phyloP scores from a whole-genome alignment of 2,797 vertebrate species.

The Catamblyrhynchus diadema region DNA sequence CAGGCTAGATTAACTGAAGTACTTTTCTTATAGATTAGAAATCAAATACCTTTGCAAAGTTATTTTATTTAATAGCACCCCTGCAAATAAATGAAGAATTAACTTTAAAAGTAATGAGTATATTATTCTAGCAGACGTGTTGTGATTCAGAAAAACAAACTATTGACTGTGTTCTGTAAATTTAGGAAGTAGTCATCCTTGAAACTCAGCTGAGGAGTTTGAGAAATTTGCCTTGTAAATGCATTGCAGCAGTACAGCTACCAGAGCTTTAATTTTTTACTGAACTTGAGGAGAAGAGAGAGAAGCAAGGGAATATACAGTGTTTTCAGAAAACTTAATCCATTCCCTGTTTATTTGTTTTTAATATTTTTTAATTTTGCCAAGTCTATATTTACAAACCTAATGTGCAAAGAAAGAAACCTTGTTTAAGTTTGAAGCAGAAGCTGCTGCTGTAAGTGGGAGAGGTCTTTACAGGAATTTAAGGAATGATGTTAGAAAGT shows the following conservation, averaged over 20 bases:
- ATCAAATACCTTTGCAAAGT: not conserved
- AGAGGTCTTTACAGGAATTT: conserved; percentile 77
- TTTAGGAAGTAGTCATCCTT: not conserved
- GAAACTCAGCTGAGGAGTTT: not conserved
- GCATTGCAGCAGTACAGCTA: not conserved
- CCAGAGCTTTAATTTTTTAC: not conserved
- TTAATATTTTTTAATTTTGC: conserved; percentile 13
- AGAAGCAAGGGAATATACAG: not conserved
- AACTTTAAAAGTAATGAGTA: not conserved
- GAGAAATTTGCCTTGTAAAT: not conserved
- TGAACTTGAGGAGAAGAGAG: not conserved
- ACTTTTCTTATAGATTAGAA: not conserved
- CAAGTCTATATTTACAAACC: conserved; percentile 25
- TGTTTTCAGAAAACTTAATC: not conserved
- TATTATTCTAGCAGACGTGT: not conserved
- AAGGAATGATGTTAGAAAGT: conserved; percentile 78
- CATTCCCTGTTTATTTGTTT: not conserved
- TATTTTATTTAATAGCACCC: not conserved
- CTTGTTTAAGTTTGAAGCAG: conserved; percentile 70
- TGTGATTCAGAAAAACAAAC: not conserved
- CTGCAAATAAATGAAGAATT: conserved; percentile 10
- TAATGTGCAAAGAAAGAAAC: conserved; percentile 63
- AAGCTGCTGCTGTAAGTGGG: conserved; percentile 63
- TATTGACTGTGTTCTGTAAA: not conserved
- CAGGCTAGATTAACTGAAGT: not conserved